These are phyloP conservation scores for Pemphigus obesinymphae DNA, from an alignment of 1,140 invertebrate genomes.

Conservation along the genomic window DNA sequence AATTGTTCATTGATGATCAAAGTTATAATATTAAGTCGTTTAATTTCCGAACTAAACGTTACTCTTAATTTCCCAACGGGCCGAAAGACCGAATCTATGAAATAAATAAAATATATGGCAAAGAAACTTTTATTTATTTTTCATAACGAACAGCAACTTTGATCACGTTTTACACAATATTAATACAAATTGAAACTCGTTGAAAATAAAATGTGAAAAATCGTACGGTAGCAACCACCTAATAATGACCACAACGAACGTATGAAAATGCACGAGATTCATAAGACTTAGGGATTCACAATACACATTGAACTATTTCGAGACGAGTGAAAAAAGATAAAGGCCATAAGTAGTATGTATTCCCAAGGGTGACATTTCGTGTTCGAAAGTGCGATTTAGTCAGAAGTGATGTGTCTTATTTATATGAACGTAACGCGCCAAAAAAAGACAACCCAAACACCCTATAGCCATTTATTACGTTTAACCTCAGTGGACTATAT, in stretches of 20 bases:
- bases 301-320: slow-evolving; percentile 19
- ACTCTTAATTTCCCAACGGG: slow-evolving; percentile 24
- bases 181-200: slow-evolving; percentile 1
- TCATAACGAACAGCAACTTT: neutral
- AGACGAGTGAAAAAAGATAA: slow-evolving; percentile 37
- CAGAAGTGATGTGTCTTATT: slow-evolving; percentile 41
- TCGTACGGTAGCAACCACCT: neutral
- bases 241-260: neutral
- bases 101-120: neutral
- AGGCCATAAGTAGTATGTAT: slow-evolving; percentile 32
- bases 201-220: neutral
- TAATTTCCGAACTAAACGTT: neutral
- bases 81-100: neutral
- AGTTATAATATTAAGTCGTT: neutral
- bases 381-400: slow-evolving; percentile 39
- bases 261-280: neutral
- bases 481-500: slow-evolving; percentile 36
- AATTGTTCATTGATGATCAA: neutral
- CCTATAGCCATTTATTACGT: slow-evolving; percentile 40
- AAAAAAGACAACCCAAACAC: slow-evolving; percentile 36
- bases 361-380: slow-evolving; percentile 38
- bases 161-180: slow-evolving; percentile 9
- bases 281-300: neutral
- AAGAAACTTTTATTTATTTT: neutral
- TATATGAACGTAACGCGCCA: slow-evolving; percentile 31